Percentiles rank a stretch among this genome's conserved stretches.
Conservation (phyloP, 2,888 invertebrate genomes). For the Drosophila subsilvestris region DNA sequence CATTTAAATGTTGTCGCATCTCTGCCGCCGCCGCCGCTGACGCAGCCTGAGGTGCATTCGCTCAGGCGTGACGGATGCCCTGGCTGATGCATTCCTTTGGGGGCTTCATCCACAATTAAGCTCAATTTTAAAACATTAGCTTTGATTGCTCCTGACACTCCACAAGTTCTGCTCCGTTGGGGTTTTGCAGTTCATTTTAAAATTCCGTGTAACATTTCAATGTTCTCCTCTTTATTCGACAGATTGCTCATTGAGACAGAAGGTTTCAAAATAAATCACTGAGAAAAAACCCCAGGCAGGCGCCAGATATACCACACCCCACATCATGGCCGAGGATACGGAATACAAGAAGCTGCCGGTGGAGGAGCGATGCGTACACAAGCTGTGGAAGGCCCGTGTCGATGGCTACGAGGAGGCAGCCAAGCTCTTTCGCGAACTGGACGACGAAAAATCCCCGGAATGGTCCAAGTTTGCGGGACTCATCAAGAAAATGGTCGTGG, state of each 20-base stretch:
- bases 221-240: constrained; percentile 36
- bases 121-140: constrained; percentile 68
- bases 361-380: constrained; percentile 96
- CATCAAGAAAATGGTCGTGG: constrained; percentile 96
- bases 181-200: background rate
- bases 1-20: constrained; percentile 62
- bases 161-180: constrained; percentile 57
- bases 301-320: constrained; percentile 3
- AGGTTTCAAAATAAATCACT: constrained; percentile 13
- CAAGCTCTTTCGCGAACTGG: constrained; percentile 93
- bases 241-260: constrained; percentile 36
- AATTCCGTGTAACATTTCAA: constrained; percentile 9
- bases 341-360: constrained; percentile 94
- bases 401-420: constrained; percentile 97
- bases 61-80: constrained; percentile 49
- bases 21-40: background rate
- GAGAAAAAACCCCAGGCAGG: constrained; percentile 22
- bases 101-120: constrained; percentile 64
- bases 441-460: constrained; percentile 96
- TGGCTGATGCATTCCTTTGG: constrained; percentile 29
- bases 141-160: constrained; percentile 38
- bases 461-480: constrained; percentile 96
- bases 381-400: constrained; percentile 97
- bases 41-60: constrained; percentile 15
- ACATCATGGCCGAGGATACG: constrained; percentile 91